Conservation (phyloP, 2,113 vertebrate species). For the Dinomys branickii region DNA sequence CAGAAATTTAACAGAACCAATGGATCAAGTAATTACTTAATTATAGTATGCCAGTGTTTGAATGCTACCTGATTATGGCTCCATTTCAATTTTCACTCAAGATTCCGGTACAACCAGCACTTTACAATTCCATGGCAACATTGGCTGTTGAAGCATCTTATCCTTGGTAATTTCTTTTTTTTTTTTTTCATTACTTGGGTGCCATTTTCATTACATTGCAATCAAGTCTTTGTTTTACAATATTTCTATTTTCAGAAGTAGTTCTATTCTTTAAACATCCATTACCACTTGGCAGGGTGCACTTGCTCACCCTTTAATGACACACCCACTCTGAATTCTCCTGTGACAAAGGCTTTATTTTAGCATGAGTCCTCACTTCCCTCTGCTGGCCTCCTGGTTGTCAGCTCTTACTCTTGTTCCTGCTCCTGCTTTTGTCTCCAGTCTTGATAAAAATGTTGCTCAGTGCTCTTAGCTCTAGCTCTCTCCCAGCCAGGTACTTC, state of each 20-base stretch:
- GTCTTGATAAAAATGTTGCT: background rate
- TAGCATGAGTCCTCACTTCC: background rate
- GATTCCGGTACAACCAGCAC: conserved; percentile 53
- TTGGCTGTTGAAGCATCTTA: conserved; percentile 36
- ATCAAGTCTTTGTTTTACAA: conserved; percentile 20
- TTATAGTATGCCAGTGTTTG: conserved; percentile 56
- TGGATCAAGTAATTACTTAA: conserved; percentile 76
- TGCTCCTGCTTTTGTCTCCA: background rate
- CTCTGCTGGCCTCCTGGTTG: background rate
- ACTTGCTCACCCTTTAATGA: background rate
- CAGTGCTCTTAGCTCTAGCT: background rate
- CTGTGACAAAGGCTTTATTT: background rate
- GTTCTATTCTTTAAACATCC: background rate
- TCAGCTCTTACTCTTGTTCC: background rate
- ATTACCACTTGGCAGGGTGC: background rate
- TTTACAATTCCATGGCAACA: conserved; percentile 72
- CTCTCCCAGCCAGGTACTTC: background rate
- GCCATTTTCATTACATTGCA: conserved; percentile 36
- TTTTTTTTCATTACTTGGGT: conserved; percentile 15
- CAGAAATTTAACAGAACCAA: conserved; percentile 63
- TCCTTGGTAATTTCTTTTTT: conserved; percentile 2
- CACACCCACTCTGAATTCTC: background rate
- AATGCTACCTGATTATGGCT: conserved; percentile 60
- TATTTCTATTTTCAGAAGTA: conserved; percentile 33
- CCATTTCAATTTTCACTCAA: conserved; percentile 45